A percentile compares a stretch with the other conserved stretches of the same genome.
Conservation (phyloP, 2,888 invertebrate genomes). For the Oscheius sp. region DNA sequence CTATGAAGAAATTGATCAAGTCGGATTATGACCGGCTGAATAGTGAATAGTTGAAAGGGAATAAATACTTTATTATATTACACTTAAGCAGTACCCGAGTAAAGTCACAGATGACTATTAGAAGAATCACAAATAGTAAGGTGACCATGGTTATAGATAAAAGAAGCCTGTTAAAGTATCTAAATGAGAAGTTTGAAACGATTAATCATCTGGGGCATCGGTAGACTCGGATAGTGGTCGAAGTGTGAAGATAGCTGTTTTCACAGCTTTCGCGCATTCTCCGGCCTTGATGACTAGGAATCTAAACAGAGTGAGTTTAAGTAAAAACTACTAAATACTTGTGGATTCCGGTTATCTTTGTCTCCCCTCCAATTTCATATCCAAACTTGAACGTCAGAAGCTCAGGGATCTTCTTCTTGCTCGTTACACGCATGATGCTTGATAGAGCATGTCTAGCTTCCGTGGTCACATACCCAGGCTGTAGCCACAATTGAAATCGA, state of each 20-base stretch:
- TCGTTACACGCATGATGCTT: constrained; percentile 95
- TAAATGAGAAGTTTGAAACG: background rate
- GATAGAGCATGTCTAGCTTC: constrained; percentile 88
- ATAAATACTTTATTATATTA: constrained; percentile 19
- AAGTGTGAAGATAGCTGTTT: constrained; percentile 67
- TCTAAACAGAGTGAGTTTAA: constrained; percentile 40
- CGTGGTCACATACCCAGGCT: constrained; percentile 83
- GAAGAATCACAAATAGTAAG: constrained; percentile 15
- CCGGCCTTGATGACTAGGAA: constrained; percentile 71
- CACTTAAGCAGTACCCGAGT: background rate
- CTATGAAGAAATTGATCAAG: background rate
- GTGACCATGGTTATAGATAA: constrained; percentile 5
- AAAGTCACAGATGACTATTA: background rate
- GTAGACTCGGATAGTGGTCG: constrained; percentile 45
- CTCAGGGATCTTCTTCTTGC: constrained; percentile 93
- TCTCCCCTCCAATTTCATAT: constrained; percentile 66
- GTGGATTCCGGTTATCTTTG: constrained; percentile 66
- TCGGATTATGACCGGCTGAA: background rate
- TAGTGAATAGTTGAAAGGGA: background rate
- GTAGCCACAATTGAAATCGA: constrained; percentile 5
- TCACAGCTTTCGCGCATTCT: constrained; percentile 72
- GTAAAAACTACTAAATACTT: constrained; percentile 37
- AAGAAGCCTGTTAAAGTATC: constrained; percentile 3
- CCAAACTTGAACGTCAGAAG: constrained; percentile 85
- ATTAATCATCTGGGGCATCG: constrained; percentile 26